Conservation (phyloP, 2,888 invertebrate species). For the Sympetrum striolatum region DNA sequence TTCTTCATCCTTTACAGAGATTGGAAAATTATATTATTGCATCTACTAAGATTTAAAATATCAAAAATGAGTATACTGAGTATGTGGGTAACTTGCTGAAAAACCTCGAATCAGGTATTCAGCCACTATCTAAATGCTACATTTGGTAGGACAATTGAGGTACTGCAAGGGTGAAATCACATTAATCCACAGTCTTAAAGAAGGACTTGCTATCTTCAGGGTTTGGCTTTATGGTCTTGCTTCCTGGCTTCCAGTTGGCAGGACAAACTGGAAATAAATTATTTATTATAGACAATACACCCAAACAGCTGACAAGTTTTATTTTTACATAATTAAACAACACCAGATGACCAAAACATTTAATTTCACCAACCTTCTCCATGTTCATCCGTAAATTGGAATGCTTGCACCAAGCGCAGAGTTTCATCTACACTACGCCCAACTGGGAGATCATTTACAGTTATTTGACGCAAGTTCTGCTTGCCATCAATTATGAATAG, state of each 20-base stretch:
- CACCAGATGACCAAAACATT: not conserved
- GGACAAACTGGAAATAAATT: constrained; percentile 74
- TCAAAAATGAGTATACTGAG: too few relatives aligned
- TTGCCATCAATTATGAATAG: constrained; percentile 92
- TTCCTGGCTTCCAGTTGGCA: constrained; percentile 92
- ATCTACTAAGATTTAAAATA: too few relatives aligned
- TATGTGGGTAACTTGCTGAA: too few relatives aligned
- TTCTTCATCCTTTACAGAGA: too few relatives aligned
- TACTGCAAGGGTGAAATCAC: too few relatives aligned
- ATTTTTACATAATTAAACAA: too few relatives aligned
- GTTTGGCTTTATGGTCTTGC: constrained; percentile 91
- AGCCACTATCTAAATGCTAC: too few relatives aligned
- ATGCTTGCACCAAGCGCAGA: constrained; percentile 92
- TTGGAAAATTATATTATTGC: too few relatives aligned
- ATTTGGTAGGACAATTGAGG: too few relatives aligned
- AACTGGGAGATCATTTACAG: constrained; percentile 96
- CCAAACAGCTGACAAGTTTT: not conserved
- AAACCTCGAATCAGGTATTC: too few relatives aligned
- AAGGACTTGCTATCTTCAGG: constrained; percentile 63
- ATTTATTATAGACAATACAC: too few relatives aligned
- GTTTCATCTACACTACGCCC: constrained; percentile 94
- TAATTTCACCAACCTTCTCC: constrained; percentile 70
- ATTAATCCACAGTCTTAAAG: too few relatives aligned
- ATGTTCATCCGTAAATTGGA: constrained; percentile 93
- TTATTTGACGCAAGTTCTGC: constrained; percentile 84